These are phyloP conservation scores for Ochotona princeps DNA, from an alignment of 2,113 vertebrate genomes.

Conservation along the genomic window DNA sequence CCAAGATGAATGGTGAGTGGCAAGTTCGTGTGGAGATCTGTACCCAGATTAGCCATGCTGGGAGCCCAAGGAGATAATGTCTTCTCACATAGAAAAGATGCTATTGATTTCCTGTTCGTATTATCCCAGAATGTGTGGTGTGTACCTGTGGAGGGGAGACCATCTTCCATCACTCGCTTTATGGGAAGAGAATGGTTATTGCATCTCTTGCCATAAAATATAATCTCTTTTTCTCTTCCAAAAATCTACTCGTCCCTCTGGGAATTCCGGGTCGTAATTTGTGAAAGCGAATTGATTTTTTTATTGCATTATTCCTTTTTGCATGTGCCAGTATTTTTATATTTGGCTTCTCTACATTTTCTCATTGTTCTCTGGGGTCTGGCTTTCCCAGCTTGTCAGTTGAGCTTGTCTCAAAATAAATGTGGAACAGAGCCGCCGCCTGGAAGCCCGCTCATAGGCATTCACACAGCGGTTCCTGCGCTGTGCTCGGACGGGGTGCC, in stretches of 20 bases:
- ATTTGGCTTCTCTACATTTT: slow-evolving; percentile 69
- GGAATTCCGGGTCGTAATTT: slow-evolving; percentile 81
- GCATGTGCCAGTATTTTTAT: slow-evolving; percentile 74
- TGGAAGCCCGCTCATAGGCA: slow-evolving; percentile 44
- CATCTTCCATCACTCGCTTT: slow-evolving; percentile 84
- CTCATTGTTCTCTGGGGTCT: slow-evolving; percentile 67
- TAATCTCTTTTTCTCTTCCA: slow-evolving; percentile 84
- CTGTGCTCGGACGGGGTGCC: background rate
- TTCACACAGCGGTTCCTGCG: background rate
- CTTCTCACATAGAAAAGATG: slow-evolving; percentile 83
- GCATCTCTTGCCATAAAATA: slow-evolving; percentile 86
- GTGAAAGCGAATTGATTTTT: slow-evolving; percentile 83
- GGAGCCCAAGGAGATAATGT: slow-evolving; percentile 81
- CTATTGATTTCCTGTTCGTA: slow-evolving; percentile 87
- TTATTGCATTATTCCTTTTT: slow-evolving; percentile 66
- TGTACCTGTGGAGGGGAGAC: slow-evolving; percentile 80
- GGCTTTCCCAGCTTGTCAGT: slow-evolving; percentile 68
- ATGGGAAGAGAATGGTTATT: slow-evolving; percentile 86
- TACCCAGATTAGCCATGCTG: slow-evolving; percentile 69
- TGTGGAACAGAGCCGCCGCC: slow-evolving; percentile 29
- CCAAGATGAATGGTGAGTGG: slow-evolving; percentile 72
- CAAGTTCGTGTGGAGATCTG: slow-evolving; percentile 67
- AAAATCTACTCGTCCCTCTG: slow-evolving; percentile 78
- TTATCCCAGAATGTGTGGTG: slow-evolving; percentile 79
- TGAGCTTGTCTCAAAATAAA: slow-evolving; percentile 61